Evolutionary conservation across 2,113 vertebrate species (phyloP), one percentile per base, ranked within the genome.

Genomic region (Delphinus delphis): DNA sequence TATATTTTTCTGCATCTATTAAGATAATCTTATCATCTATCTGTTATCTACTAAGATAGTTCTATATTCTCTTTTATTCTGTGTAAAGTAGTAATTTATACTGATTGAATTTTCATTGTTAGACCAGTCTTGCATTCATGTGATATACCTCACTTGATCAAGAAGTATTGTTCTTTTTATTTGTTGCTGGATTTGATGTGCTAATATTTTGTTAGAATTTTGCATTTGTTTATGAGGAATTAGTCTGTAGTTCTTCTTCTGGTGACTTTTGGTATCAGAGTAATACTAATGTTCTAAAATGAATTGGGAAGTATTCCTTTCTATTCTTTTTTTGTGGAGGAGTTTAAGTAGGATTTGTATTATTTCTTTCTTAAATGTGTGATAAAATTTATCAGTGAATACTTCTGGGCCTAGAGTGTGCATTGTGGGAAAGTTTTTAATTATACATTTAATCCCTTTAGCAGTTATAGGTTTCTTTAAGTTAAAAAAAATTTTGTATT

Each of bases 291-390:
- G 41, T 44, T 21, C 8, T 67, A 53, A 31, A 79, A 60, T 84
- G 10, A 55, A 1, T 62, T 70, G 28, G 0, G 4, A 85, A 47
- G 17, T 77, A 70, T 17, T 17, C 13, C 76, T 81, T 65, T 31
- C 12, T 85, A 55, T 68, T 73, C 9, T 12, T 73, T 11, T 33
- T 81, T 53, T 79, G 47, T 76, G 36, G 25, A 60, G 50, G 13
- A 50, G 9, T 36, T 92, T 70, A 28, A 23, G 8, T 82, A 53
- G 2, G 2, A 70, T 81, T 76, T 85, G 5, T 10, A n/a, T 91
- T 76, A 83, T 82, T 76, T 96, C 23, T 81, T 96, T 81, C 44
- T 71, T 36, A 77, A 90, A 92, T 80, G 6, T 21, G 14, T 90
- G 6, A 26, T 71, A 60, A 68, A 67, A 65, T 91, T 93, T 36